Evolutionary conservation across 2,888 invertebrate genomes (phyloP), one percentile per base, ranked within the genome.

Genomic region (Troilus luridus): DNA sequence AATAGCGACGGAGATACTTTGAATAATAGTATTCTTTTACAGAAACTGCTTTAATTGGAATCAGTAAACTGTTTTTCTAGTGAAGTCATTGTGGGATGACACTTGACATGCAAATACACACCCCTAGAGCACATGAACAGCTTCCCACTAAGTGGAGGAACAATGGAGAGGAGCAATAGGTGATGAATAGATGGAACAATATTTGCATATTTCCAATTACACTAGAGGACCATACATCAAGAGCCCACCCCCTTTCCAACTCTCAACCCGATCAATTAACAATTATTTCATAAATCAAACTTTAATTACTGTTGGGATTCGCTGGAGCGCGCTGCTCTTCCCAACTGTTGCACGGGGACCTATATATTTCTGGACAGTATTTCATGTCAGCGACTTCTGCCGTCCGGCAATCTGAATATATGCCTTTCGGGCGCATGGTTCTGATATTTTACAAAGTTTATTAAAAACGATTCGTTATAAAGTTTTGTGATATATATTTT

Each of bases 281-380:
- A 90, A 90, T 90, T 81, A 90, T 90, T 81, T 60, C 81, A 90
- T 90, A 90, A 90, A 90, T 90, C 90, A 90, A 90, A 90, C 90
- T 90, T 90, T 90, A 90, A 90, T 90, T 81, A 77, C 89, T 27
- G 27, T 11, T 58, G 56, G 85, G 85, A 58, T 58, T 85, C 85
- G 81, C 19, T 81, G 81, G 21, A 7, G n/a, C 19, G 27, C 56
- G 11, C n/a, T n/a, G 56, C 85, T 85, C 56, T 58, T 85, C 12
- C 85, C 85, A 85, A 85, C 85, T 85, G 85, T 85, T 85, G 85
- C 85, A 85, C 85, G 12, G 85, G 85, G 85, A 58, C 85, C 85
- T 54, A 85, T 41, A 41, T 56, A 77, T 77, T 17, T 85, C 85
- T n/a, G 85, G 54, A 58, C 85, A 56, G 85, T 85, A 85, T 56